A percentile compares a stretch with the other conserved stretches of the same genome.
Conservation (phyloP, 2,113 vertebrate genomes). For the Corythornis vintsioides region DNA sequence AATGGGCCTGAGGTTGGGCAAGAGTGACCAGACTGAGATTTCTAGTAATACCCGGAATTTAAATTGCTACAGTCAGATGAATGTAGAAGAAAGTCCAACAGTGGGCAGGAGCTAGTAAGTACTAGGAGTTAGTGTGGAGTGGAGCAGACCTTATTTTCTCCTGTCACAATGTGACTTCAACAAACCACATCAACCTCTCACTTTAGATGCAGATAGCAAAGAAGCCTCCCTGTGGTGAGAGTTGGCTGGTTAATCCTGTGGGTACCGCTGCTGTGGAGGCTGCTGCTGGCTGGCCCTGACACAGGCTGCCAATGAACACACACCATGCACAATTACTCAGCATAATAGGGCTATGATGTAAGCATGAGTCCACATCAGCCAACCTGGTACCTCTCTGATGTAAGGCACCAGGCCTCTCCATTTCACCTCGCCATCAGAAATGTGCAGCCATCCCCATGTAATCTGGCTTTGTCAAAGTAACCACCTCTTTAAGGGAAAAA, state of each 20-base stretch:
- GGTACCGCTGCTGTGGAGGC: neutral
- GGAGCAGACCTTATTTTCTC: neutral
- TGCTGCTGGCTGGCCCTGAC: neutral
- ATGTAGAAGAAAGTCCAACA: neutral
- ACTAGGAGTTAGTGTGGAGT: neutral
- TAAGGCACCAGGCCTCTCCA: neutral
- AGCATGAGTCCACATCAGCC: neutral
- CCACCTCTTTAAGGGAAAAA: neutral
- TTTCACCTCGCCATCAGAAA: neutral
- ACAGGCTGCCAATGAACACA: neutral
- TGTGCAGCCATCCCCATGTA: neutral
- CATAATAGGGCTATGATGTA: neutral
- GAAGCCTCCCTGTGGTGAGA: neutral
- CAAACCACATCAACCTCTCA: neutral
- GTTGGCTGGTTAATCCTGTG: neutral
- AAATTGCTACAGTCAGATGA: neutral
- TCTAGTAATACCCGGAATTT: slow-evolving; percentile 29
- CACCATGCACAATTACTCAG: neutral
- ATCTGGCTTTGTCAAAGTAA: neutral
- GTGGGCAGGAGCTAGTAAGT: neutral
- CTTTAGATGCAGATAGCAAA: neutral
- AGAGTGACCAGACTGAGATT: slow-evolving; percentile 28
- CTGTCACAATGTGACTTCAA: neutral
- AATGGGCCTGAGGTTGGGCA: slow-evolving; percentile 26
- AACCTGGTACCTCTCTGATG: neutral